Evolutionary conservation across 2,113 vertebrate genomes (phyloP), one percentile per base, ranked within the genome.

Genomic region (Saguinus midas): DNA sequence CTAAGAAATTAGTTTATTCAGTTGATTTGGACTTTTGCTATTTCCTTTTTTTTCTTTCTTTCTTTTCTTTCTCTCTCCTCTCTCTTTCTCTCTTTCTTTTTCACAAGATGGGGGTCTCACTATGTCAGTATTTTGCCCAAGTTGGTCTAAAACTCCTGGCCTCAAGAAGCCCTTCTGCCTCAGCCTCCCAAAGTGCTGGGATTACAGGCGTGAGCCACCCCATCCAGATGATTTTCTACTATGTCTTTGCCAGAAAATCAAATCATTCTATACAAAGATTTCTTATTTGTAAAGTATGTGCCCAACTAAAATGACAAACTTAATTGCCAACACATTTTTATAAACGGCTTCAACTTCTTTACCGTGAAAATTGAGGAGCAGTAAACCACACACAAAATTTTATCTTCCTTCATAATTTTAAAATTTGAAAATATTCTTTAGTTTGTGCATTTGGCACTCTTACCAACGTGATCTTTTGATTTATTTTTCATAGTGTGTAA

Each of bases 341-440:
- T 75, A 90, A 87, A 83, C 25, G n/a, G 3, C 32, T 92, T 92
- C 20, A 89, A 94, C 93, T 25, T 52, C 57, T 95, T 89, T 64
- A 96, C 73, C 10, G 68, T 93, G 23, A 85, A 96, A 84, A 76
- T 4, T 70, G 25, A 79, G 90, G 1, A 90, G 37, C 29, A 73
- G 27, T 91, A 87, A 95, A 75, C 9, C 55, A 83, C 0, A 96
- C 9, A 58, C 0, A 95, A 50, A 82, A 82, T 29, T 55, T 58
- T 78, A 88, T 82, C 29, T 89, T 95, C 43, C 32, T 79, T 80
- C 45, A 61, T 58, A 64, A 58, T 92, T 70, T 70, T 76, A 95
- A 89, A 18, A 45, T 68, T 79, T 95, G 35, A 87, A 83, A 93
- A 76, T 75, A 97, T 76, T 57, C 37, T 89, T 96, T 93, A 75